Evolutionary conservation across 2,888 invertebrate genomes (phyloP), one percentile per base, ranked within the genome.

Genomic region (Therioaphis trifolii): DNA sequence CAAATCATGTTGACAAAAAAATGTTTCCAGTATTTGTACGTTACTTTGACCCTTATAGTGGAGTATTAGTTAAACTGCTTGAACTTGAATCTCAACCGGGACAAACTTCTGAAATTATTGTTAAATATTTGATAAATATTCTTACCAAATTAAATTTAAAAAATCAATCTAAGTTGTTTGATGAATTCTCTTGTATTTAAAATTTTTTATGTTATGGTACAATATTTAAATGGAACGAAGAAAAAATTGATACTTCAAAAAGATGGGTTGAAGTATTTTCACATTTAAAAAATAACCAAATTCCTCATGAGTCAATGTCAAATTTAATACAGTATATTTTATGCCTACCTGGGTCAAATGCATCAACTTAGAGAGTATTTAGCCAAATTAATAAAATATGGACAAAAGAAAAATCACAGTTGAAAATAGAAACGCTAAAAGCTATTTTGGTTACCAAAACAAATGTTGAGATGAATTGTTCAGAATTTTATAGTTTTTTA

Each of bases 331-430:
- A 80, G 24, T 43, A 43, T 63, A 55, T 72, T 72, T 74, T 82
- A 61, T 61, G 43, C 12, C 43, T 82, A 24, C 72, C 82, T 55
- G 72, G 21, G 24, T 52, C 82, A 61, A 74, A 82, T 72, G 18
- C 61, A 43, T 71, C 58, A 29, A 72, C 72, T 29, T 63, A 61
- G 29, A 52, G 80, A 68, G 40, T 82, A 72, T 82, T 82, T 74
- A 74, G 43, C 49, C 43, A 72, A 72, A 72, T 82, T n/a, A 82
- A 82, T 72, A 61, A 71, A 61, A 72, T 63, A 63, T 82, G 82
- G 66, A 46, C 72, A 52, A 66, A 72, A 35, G 74, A 74, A 58
- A 82, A 82, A 29, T 75, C 61, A 40, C 68, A 66, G 43, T 46
- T 63, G n/a, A 72, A 72, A 40, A 74, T 82, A 43, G 58, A 72